These are phyloP conservation scores for Neodiprion fabricii DNA, from an alignment of 1,140 invertebrate genomes.

Conservation along the genomic window DNA sequence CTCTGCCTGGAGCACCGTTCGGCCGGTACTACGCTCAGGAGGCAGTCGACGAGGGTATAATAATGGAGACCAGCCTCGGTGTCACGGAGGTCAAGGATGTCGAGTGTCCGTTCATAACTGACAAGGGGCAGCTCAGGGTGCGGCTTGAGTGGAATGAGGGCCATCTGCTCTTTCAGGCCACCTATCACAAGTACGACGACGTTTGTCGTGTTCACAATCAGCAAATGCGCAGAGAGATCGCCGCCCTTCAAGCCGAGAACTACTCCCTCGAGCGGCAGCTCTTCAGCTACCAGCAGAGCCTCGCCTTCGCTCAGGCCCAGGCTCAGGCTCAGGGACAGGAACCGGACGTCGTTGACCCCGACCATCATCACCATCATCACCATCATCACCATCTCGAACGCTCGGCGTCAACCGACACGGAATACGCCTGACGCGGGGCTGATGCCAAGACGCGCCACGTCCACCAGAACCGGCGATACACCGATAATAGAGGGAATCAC, in stretches of 20 bases:
- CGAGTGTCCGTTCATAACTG: conserved; percentile 78
- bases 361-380: conserved; percentile 37
- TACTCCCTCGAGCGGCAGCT: conserved; percentile 85
- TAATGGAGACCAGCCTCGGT: conserved; percentile 82
- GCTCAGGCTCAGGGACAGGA: conserved; percentile 58
- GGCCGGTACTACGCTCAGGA: conserved; percentile 87
- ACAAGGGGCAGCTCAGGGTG: conserved; percentile 78
- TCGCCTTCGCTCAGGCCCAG: conserved; percentile 75
- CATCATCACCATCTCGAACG: conserved; percentile 60
- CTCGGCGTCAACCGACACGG: conserved; percentile 74
- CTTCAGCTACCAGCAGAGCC: conserved; percentile 86
- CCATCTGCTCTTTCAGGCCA: conserved; percentile 83
- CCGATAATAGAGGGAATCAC: background rate
- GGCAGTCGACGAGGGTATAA: conserved; percentile 80
- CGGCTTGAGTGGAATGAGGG: conserved; percentile 88
- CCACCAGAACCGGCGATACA: background rate
- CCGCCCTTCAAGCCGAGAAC: conserved; percentile 84
- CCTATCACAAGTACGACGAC: conserved; percentile 88
- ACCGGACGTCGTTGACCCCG: conserved; percentile 42
- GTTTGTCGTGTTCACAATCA: conserved; percentile 83
- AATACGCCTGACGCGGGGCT: conserved; percentile 72
- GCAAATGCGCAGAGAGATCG: conserved; percentile 88
- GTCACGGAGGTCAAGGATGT: conserved; percentile 81
- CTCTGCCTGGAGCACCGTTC: conserved; percentile 77
- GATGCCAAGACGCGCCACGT: background rate